Evolutionary conservation across 2,888 invertebrate genomes (phyloP), one percentile per base, ranked within the genome.

Genomic region (Cheiracanthium punctorium): DNA sequence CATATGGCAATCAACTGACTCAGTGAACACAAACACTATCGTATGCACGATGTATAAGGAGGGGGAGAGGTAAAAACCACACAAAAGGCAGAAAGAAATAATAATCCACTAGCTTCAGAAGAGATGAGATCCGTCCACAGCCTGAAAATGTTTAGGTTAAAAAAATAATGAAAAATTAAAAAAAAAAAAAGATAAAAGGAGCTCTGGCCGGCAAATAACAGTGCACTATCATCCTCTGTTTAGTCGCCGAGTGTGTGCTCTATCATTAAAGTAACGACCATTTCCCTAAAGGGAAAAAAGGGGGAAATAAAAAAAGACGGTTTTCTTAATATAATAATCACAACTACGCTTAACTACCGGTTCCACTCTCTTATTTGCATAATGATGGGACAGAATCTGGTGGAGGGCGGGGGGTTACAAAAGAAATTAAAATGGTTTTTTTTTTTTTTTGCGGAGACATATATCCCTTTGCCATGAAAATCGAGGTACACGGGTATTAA

Each of bases 331-430:
- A 48, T 80, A 80, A 72, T 80, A 80, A 81, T 81, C 81, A 20
- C 69, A 24, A 37, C 37, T 67, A 52, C 52, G 0, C 29, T n/a
- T 74, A 81, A 81, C 81, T 81, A 74, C 81, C 74, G 69, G 69
- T 81, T 81, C 74, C 33, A 69, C 52, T 33, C 81, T 33, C 81
- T n/a, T 28, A 74, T 81, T 81, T 81, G 81, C 81, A 81, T 81
- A 81, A 81, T 75, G 81, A 81, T n/a, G 69, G 80, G 33, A 65
- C 28, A 33, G 52, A 70, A 52, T 20, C 48, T 67, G 69, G 33
- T 24, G 29, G 17, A 48, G 67, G 67, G 76, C 29, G 76, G 76
- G 30, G 43, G 67, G 20, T 20, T 7, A 20, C 29, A 14, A 41
- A n/a, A 65, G 32, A 65, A 65, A 65, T 10, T 17, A 29, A 75